A percentile compares a stretch with the other conserved stretches of the same genome.
Conservation (phyloP, 64 coral and sea anemone genomes). For the Montipora foliosa region DNA sequence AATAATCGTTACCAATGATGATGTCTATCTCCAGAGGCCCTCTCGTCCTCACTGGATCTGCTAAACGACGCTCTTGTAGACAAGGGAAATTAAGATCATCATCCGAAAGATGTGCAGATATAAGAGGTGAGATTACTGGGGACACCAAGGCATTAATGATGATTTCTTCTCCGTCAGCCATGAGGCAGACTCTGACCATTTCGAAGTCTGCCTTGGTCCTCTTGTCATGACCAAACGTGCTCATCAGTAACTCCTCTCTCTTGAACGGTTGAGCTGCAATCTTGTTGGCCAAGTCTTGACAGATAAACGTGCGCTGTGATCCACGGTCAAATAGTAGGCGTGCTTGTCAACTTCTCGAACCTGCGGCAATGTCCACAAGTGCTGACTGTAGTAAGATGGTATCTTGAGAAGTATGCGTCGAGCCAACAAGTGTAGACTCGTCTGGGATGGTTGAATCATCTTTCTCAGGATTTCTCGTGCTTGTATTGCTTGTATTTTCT, state of each 20-base stretch:
- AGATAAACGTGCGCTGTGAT: not conserved
- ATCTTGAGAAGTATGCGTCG: too few species aligned
- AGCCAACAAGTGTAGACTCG: too few species aligned
- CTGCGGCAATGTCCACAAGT: too few species aligned
- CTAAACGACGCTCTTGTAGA: not conserved
- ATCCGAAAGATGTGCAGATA: not conserved
- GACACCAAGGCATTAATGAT: constrained; percentile 9
- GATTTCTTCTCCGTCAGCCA: constrained; percentile 4
- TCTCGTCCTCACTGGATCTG: constrained; percentile 6
- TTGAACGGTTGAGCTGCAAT: not conserved
- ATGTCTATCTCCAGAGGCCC: constrained; percentile 6
- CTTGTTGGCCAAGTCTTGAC: not conserved
- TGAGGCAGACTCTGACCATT: not conserved
- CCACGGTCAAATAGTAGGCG: too few species aligned
- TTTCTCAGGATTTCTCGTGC: too few species aligned
- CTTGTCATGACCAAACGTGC: constrained; percentile 1
- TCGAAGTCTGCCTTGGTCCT: not conserved
- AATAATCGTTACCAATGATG: constrained; percentile 32
- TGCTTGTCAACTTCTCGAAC: too few species aligned
- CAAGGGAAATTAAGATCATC: not conserved
- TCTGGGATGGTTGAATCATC: too few species aligned
- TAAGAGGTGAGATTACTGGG: constrained; percentile 13
- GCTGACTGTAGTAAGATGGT: too few species aligned
- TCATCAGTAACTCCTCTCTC: constrained; percentile 1
- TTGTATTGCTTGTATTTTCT: too few species aligned